Base-by-base conservation (phyloP, 2,888 invertebrate species). In the Nyleta sp. region DNA sequence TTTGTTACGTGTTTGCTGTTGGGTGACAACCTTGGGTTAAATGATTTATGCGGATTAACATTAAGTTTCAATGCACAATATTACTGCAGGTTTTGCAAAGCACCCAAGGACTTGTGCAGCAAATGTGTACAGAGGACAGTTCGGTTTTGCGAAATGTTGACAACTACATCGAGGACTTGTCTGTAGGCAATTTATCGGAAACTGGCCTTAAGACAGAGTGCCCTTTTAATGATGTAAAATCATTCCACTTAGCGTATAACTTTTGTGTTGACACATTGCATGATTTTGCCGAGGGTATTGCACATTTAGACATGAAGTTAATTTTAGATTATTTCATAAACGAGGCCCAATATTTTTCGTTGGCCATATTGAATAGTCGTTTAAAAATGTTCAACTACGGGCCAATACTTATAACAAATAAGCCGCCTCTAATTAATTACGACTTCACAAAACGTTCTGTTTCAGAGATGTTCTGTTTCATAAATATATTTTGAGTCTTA, bases 1-100 rank as follows among this genome's bases (percentile, higher is more conserved):
- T 50, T 50, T 31, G 40, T 40, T 28, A 44, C 44, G 18, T 6
- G 53, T 13, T 18, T 62, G 5, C 28, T 62, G 1, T 33, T 48
- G 33, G 65, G 65, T 4, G 65, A 53, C 15, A 68, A 68, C 18
- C 40, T 68, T 20, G 59, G 68, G 6, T 59, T 68, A n/a, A n/a
- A 68, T 38, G 15, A 15, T 6, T 28, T 68, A 38, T 35, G 50
- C 17, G 68, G 67, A 10, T 68, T 57, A 5, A 1, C 24, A 5
- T 38, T 48, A 15, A 35, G 67, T 57, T 68, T 68, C n/a, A 46
- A 35, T 28, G 55, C 67, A 6, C 55, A 68, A 24, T 48, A 38
- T 24, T 42, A 15, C 22, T 68, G 67, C 13, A 55, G 57, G 8
- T 18, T 68, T 48, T 68, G 67, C 17, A 68, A 38, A 57, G 57